phyloP scores from a whole-genome alignment of 1,140 invertebrate genomes.

The Drosophila malerkotliana region DNA sequence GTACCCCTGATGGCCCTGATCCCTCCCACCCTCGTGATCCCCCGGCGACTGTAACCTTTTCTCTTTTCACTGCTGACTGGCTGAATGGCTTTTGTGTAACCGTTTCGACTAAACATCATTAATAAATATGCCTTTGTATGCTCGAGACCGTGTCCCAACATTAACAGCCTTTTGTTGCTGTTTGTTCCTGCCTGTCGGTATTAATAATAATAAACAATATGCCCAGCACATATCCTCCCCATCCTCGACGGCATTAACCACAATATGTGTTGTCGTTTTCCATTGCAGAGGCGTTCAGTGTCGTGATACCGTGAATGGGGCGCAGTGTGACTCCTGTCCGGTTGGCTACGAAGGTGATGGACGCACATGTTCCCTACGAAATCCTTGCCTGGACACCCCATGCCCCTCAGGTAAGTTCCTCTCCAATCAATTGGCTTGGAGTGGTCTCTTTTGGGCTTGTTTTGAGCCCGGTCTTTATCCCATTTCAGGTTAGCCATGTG shows the following conservation, averaged over 20 bases:
- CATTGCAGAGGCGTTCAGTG: conserved; percentile 89
- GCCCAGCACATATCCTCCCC: conserved; percentile 1
- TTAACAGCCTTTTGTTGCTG: conserved; percentile 73
- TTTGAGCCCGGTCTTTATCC: conserved; percentile 35
- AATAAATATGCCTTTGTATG: conserved; percentile 75
- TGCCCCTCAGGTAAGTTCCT: conserved; percentile 87
- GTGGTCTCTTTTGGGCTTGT: conserved; percentile 36
- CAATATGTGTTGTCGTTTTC: conserved; percentile 41
- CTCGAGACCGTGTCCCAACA: conserved; percentile 53
- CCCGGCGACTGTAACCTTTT: conserved; percentile 61
- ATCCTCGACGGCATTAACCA: conserved; percentile 47
- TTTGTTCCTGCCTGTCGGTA: conserved; percentile 78
- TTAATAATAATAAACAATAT: conserved; percentile 81
- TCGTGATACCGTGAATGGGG: conserved; percentile 89
- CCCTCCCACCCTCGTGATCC: not conserved
- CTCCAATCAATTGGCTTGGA: too few relatives aligned
- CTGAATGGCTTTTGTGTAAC: conserved; percentile 47
- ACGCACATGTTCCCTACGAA: conserved; percentile 87
- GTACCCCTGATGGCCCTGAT: conserved; percentile 14
- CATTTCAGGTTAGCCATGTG: conserved; percentile 36
- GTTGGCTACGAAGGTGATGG: conserved; percentile 93
- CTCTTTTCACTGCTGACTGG: conserved; percentile 39
- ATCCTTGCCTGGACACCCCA: conserved; percentile 89
- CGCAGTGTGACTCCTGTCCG: conserved; percentile 93
- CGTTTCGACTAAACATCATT: conserved; percentile 64